Conservation (phyloP, 1,140 invertebrate species). For the Mesaphorura yosii region DNA sequence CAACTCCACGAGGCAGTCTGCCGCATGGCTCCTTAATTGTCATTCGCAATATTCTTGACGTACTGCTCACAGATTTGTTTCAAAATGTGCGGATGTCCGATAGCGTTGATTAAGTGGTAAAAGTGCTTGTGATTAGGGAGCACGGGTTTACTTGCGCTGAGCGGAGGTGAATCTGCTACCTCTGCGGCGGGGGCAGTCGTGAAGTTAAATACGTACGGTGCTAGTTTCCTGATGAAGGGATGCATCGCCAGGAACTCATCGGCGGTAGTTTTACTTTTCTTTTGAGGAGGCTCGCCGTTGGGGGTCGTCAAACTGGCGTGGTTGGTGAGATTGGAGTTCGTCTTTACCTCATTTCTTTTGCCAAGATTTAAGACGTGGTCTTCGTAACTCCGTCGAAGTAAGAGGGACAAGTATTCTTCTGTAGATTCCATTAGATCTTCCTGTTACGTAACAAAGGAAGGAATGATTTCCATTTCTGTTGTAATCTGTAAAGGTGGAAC, state of each 20-base stretch:
- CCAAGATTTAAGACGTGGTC: not conserved
- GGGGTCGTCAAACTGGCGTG: not conserved
- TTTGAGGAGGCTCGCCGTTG: not conserved
- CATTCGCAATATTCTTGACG: conserved; percentile 11
- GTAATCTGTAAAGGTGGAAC: not conserved
- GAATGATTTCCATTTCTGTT: not conserved
- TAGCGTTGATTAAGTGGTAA: conserved; percentile 17
- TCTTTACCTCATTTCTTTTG: no score
- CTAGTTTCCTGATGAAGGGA: not conserved
- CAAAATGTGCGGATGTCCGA: conserved; percentile 21
- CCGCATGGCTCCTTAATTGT: not conserved
- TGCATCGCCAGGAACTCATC: not conserved
- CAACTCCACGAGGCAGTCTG: not conserved
- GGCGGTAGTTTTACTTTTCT: not conserved
- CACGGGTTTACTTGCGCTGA: not conserved
- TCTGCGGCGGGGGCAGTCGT: no score
- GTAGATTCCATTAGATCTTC: conserved; percentile 19
- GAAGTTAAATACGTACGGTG: not conserved
- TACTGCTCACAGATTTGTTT: conserved; percentile 18
- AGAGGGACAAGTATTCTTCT: conserved; percentile 15
- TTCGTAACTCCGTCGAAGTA: conserved; percentile 3
- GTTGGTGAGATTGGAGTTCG: not conserved
- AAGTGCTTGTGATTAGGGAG: conserved; percentile 5
- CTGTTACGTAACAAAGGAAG: conserved; percentile 12
- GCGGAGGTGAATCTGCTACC: not conserved